Conservation (phyloP, 2,888 invertebrate genomes). For the Diploptera punctata region DNA sequence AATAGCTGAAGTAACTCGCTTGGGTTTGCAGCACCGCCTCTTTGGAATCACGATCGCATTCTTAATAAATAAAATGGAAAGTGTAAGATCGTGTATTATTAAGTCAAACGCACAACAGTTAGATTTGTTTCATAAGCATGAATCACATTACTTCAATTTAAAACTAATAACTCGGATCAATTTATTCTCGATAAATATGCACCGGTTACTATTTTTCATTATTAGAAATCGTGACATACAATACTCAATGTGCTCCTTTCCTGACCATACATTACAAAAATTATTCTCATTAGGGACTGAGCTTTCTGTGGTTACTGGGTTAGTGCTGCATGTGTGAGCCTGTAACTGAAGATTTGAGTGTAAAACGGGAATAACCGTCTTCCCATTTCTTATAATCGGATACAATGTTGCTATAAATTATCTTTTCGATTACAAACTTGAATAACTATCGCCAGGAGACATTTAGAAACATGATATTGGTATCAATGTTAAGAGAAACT, state of each 20-base stretch:
- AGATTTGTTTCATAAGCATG: constrained; percentile 8
- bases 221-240: not conserved
- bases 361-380: no score
- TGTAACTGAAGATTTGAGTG: no score
- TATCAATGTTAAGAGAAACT: no score
- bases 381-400: no score
- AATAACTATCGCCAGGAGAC: no score
- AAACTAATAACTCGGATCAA: not conserved
- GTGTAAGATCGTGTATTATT: constrained; percentile 3
- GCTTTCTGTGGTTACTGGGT: not conserved
- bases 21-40: not conserved
- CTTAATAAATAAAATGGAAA: not conserved
- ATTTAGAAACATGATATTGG: no score
- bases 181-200: not conserved
- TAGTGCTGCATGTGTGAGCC: no score
- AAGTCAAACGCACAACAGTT: not conserved
- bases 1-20: no score
- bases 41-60: not conserved
- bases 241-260: not conserved
- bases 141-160: not conserved
- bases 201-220: not conserved
- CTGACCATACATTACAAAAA: not conserved
- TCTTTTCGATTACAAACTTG: no score
- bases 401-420: no score
- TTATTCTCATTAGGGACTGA: not conserved